Evolutionary conservation across 2,888 invertebrate species (phyloP).

Genomic region (Drosophila mulleri): DNA sequence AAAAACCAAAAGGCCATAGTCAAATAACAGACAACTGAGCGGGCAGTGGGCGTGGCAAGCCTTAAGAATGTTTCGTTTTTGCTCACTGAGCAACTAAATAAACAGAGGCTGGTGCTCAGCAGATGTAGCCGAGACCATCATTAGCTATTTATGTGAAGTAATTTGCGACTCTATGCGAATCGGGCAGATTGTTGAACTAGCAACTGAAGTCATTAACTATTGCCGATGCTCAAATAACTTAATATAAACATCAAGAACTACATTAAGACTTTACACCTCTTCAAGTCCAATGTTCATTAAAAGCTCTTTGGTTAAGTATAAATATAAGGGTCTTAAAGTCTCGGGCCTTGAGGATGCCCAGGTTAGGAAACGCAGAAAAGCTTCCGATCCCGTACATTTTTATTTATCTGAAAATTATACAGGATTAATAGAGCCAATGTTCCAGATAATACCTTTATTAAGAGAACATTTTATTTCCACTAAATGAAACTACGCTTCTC

Average conservation of each 20-base stretch:
- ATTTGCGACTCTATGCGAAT: not conserved
- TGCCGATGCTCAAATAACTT: not conserved
- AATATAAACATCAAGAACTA: not conserved
- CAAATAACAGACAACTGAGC: conserved; percentile 11
- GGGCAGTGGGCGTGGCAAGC: not conserved
- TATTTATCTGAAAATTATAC: too few relatives aligned
- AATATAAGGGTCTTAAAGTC: not conserved
- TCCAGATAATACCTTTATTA: too few relatives aligned
- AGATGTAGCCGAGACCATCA: not conserved
- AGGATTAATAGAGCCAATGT: too few relatives aligned
- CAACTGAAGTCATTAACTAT: not conserved
- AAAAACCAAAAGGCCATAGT: conserved; percentile 17
- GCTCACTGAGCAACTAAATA: not conserved
- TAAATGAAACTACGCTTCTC: too few relatives aligned
- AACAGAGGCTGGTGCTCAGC: not conserved
- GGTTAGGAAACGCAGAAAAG: too few relatives aligned
- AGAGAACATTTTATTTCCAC: too few relatives aligned
- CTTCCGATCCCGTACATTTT: too few relatives aligned
- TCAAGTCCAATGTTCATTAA: too few relatives aligned
- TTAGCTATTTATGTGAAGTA: not conserved
- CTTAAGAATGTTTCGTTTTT: not conserved
- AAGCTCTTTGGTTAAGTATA: too few relatives aligned
- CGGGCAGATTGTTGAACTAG: too few relatives aligned
- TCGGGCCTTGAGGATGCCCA: too few relatives aligned
- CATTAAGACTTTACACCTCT: not conserved